Evolutionary conservation across 2,797 vertebrate species (phyloP), one percentile per base, ranked within the genome.

Genomic region (Sebastes matsubarae): DNA sequence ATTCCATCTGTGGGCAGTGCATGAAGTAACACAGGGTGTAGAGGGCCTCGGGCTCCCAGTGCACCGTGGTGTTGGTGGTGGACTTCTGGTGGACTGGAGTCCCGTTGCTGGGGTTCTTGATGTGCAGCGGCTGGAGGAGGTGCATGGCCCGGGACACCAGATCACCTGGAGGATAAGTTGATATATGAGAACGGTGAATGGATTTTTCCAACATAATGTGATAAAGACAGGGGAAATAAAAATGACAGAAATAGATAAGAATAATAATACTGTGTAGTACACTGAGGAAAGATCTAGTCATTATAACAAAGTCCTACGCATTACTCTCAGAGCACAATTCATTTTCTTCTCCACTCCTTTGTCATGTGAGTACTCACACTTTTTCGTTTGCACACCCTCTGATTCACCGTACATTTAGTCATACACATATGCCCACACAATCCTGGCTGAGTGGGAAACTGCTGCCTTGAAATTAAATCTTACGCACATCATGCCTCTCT

Each of bases 21-120:
- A 99, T 99, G 95, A 99, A 99, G 94, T 99, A 99, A 93, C 98
- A 99, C 38, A 99, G 96, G 0, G 99, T 99, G 84, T 99, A 98
- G 13, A 99, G 95, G 30, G 98, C 98, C 87, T 99, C 99, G 0
- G 98, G 97, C 88, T 99, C 99, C 99, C 99, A 99, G 94, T 98
- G 98, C 36, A 98, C 95, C 0, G 95, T 93, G 70, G 94, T 95
- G 73, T 57, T 90, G 77, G 36, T 38, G 76, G 55, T 72, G 69
- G 96, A 95, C 93, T 96, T 97, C 93, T 97, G 96, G 91, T 99
- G 98, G 89, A 98, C 95, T 0, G 98, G 98, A 0, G 97, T 99
- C 54, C 97, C 97, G 0, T 98, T 98, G 86, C 96, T 96, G 0
- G 97, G 94, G 90, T 97, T 98, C 93, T 97, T 98, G 86, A 97